Conservation (phyloP, 2,113 vertebrate genomes). For the Pseudonaja textilis region DNA sequence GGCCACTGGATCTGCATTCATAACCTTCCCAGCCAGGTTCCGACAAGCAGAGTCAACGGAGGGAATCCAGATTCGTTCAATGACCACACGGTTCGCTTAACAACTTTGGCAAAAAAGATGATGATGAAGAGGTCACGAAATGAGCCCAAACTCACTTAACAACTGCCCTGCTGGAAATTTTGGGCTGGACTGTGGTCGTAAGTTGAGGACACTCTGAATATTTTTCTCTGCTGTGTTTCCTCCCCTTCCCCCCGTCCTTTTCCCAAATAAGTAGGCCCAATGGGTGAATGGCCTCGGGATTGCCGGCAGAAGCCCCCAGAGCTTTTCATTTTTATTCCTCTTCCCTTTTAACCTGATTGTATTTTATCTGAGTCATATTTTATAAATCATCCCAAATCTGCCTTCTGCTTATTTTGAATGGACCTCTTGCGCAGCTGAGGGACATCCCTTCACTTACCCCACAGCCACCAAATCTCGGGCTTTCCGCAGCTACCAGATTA, state of each 20-base stretch:
- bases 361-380: not conserved
- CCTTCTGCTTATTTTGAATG: not conserved
- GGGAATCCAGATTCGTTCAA: not conserved
- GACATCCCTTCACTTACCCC: not conserved
- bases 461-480: not conserved
- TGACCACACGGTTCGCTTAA: not conserved
- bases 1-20: too few relatives aligned
- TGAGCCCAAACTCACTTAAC: not conserved
- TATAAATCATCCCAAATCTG: not conserved
- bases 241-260: not conserved
- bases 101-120: not conserved
- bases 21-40: not conserved
- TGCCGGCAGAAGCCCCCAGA: not conserved
- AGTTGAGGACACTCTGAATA: not conserved
- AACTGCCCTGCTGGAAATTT: not conserved
- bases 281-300: not conserved
- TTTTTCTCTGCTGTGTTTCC: not conserved
- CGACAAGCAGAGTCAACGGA: not conserved
- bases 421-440: not conserved
- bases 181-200: not conserved
- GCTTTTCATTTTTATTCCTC: not conserved
- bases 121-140: not conserved
- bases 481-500: not conserved
- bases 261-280: not conserved
- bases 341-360: not conserved